Conservation (phyloP, 2,113 vertebrate genomes). For the Chascanopsetta lugubris region DNA sequence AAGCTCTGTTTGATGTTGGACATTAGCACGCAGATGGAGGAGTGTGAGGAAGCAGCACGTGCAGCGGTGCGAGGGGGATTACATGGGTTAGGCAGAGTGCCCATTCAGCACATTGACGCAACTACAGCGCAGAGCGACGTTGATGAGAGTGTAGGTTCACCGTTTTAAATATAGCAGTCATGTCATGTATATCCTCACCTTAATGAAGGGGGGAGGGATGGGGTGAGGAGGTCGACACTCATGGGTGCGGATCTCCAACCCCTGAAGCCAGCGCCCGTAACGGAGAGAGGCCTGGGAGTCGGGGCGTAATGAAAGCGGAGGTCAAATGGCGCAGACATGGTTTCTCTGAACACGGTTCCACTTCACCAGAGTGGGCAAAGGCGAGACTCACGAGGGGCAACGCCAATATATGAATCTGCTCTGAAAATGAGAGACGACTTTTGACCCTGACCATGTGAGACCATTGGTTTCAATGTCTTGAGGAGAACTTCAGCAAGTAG, state of each 20-base stretch:
- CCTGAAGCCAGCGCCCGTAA: conserved; percentile 12
- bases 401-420: conserved; percentile 46
- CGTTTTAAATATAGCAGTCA: conserved; percentile 6
- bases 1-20: conserved; percentile 63
- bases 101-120: conserved; percentile 63
- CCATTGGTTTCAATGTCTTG: conserved; percentile 19
- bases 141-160: conserved; percentile 36
- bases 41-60: conserved; percentile 30
- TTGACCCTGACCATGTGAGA: conserved; percentile 17
- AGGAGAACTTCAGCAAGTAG: neutral
- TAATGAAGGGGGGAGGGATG: conserved; percentile 41
- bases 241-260: conserved; percentile 27
- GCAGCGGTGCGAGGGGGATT: conserved; percentile 56
- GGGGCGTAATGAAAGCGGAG: conserved; percentile 54
- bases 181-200: conserved; percentile 13
- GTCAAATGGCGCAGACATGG: conserved; percentile 52
- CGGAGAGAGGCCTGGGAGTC: conserved; percentile 44
- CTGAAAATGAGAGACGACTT: conserved; percentile 56
- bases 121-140: conserved; percentile 16
- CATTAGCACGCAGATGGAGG: conserved; percentile 40
- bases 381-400: conserved; percentile 32
- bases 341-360: conserved; percentile 33
- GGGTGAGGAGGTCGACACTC: conserved; percentile 43
- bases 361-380: conserved; percentile 8
- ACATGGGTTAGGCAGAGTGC: conserved; percentile 48